Percentiles rank a stretch among this genome's conserved stretches.
Evolutionary conservation across 2,113 vertebrate genomes (phyloP).

Genomic region (Datnioides undecimradiatus): DNA sequence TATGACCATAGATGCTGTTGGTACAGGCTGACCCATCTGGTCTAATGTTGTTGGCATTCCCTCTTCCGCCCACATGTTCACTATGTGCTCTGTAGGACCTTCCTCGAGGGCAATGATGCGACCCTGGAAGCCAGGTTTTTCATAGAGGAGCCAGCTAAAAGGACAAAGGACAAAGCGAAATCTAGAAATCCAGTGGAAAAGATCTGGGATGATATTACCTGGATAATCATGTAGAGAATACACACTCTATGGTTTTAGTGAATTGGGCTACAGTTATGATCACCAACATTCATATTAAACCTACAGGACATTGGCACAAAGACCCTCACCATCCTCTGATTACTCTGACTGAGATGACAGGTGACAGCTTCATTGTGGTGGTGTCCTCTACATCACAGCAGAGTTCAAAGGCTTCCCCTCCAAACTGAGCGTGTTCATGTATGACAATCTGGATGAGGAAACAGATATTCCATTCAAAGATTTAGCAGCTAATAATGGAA

Average conservation of each 20-base stretch:
- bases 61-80: constrained; percentile 88
- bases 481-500: neutral
- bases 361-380: constrained; percentile 87
- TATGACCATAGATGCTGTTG: constrained; percentile 86
- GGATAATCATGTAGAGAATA: neutral
- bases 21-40: constrained; percentile 65
- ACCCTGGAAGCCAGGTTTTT: constrained; percentile 94
- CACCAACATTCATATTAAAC: neutral
- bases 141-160: constrained; percentile 94
- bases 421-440: constrained; percentile 81
- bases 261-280: neutral
- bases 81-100: constrained; percentile 88
- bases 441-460: constrained; percentile 87
- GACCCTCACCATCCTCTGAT: constrained; percentile 93
- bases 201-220: neutral
- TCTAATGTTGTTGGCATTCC: constrained; percentile 70
- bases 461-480: neutral
- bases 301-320: neutral
- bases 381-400: constrained; percentile 88
- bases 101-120: constrained; percentile 91
- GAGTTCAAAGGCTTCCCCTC: constrained; percentile 85
- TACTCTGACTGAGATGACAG: constrained; percentile 88
- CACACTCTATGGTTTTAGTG: neutral
- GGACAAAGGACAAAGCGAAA: no score
- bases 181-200: neutral